Evolutionary conservation across 2,888 invertebrate species (phyloP).

Genomic region (Polymixis flavicincta): DNA sequence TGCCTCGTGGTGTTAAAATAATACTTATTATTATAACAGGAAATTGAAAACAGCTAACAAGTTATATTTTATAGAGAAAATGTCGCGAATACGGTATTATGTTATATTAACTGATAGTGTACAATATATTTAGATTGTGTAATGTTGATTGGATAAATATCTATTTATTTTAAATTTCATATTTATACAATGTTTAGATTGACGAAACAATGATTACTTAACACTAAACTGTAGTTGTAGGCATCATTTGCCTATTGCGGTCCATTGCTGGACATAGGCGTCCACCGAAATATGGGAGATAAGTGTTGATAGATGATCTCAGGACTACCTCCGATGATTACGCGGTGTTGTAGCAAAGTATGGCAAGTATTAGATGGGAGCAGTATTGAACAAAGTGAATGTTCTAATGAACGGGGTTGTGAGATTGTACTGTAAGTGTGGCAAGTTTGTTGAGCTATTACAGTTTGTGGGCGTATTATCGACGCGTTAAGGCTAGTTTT

Average conservation of each 20-base stretch:
- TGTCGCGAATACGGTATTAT: constrained; percentile 17
- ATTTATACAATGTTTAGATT: constrained; percentile 22
- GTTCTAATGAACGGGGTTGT: constrained; percentile 49
- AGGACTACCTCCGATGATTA: constrained; percentile 44
- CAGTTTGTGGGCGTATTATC: not conserved
- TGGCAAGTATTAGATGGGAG: constrained; percentile 65
- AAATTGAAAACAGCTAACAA: constrained; percentile 36
- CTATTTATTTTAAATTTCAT: constrained; percentile 37
- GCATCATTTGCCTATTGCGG: not conserved
- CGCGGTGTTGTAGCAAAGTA: constrained; percentile 49
- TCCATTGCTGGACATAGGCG: not conserved
- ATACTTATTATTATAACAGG: constrained; percentile 28
- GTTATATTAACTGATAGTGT: constrained; percentile 27
- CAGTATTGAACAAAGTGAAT: constrained; percentile 63
- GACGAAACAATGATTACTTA: constrained; percentile 26
- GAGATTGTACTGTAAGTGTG: constrained; percentile 37
- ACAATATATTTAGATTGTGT: constrained; percentile 52
- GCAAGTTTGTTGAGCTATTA: not conserved
- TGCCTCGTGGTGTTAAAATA: constrained; percentile 15
- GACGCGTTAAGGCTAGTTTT: not conserved
- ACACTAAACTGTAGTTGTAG: constrained; percentile 16
- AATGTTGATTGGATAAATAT: constrained; percentile 42
- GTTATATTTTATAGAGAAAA: constrained; percentile 23
- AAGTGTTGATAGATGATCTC: constrained; percentile 52
- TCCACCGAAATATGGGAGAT: not conserved